phyloP scores from a whole-genome alignment of 2,797 vertebrate genomes.

The Philypnodon macrostomus region DNA sequence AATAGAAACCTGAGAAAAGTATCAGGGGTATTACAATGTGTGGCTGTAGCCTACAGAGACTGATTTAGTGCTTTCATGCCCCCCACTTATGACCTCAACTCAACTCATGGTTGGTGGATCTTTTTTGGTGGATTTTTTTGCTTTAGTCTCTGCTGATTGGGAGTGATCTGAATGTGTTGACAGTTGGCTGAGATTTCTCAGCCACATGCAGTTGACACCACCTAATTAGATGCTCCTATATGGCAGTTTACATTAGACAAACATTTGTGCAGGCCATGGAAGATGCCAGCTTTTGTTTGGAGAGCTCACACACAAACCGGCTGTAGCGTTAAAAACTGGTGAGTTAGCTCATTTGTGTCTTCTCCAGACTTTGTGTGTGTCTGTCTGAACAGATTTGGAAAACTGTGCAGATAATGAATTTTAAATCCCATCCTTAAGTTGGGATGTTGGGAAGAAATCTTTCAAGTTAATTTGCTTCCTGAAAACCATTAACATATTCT shows the following conservation, averaged over 20 bases:
- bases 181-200: constrained; percentile 78
- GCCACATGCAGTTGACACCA: constrained; percentile 74
- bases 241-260: constrained; percentile 76
- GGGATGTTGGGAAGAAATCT: constrained; percentile 63
- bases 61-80: constrained; percentile 75
- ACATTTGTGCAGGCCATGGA: constrained; percentile 75
- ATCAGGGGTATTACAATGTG: constrained; percentile 61
- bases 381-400: constrained; percentile 71
- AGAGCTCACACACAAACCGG: constrained; percentile 48
- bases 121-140: constrained; percentile 45
- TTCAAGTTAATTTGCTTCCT: constrained; percentile 70
- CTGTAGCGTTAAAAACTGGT: constrained; percentile 49
- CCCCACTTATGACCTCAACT: constrained; percentile 55
- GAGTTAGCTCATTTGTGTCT: constrained; percentile 72
- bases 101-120: constrained; percentile 53
- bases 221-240: constrained; percentile 79
- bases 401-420: constrained; percentile 76
- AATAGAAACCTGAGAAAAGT: constrained; percentile 55
- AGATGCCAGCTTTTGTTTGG: constrained; percentile 78
- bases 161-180: constrained; percentile 68
- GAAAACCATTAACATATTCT: constrained; percentile 71
- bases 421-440: constrained; percentile 73
- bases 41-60: constrained; percentile 63
- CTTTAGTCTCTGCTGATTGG: constrained; percentile 67
- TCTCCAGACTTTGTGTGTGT: constrained; percentile 69